Evolutionary conservation across 2,113 vertebrate genomes (phyloP).

Genomic region (Pygoscelis antarcticus): DNA sequence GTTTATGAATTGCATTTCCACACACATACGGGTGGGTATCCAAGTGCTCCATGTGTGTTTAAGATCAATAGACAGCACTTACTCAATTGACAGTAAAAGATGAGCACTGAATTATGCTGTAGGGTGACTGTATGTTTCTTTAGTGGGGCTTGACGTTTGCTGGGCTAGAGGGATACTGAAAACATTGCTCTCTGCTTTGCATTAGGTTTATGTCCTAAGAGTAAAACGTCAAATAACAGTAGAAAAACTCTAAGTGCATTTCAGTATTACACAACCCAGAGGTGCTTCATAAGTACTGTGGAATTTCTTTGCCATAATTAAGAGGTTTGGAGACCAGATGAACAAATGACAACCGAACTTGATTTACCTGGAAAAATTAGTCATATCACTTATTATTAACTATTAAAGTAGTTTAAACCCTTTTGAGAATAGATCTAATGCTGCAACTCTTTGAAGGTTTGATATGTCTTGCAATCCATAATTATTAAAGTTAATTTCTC

Average conservation of each 20-base stretch:
- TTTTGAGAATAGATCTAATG: slow-evolving; percentile 74
- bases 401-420: slow-evolving; percentile 71
- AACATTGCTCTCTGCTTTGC: background rate
- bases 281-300: background rate
- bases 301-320: slow-evolving; percentile 7
- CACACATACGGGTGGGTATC: background rate
- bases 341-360: slow-evolving; percentile 57
- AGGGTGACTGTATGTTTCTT: background rate
- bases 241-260: background rate
- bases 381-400: slow-evolving; percentile 72
- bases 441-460: slow-evolving; percentile 71
- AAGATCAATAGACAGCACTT: background rate
- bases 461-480: slow-evolving; percentile 77
- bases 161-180: background rate
- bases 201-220: background rate
- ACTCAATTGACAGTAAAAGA: background rate
- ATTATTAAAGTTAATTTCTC: slow-evolving; percentile 80
- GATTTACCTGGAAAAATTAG: slow-evolving; percentile 60
- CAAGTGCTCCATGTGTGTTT: background rate
- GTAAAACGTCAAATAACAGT: background rate
- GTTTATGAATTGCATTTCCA: background rate
- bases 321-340: slow-evolving; percentile 46
- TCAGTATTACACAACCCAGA: background rate
- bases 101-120: background rate
- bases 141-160: background rate